Evolutionary conservation across 2,113 vertebrate genomes (phyloP), one percentile per base, ranked within the genome.

Genomic region (Oreocharis arfaki): DNA sequence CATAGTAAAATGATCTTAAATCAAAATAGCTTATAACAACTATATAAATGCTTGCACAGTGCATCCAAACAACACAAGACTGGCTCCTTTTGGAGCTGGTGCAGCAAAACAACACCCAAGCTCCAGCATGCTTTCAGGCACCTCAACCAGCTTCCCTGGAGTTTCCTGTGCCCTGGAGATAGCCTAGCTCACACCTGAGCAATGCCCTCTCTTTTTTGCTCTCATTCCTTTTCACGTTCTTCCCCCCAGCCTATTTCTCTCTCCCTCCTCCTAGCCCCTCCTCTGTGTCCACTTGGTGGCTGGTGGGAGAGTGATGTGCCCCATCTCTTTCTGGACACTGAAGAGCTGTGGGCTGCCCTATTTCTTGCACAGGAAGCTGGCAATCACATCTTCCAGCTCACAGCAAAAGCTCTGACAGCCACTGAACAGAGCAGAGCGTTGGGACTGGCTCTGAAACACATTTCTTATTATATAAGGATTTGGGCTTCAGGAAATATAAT

Each of bases 321-420:
- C 1, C 0, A 9, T 16, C 83, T 44, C 14, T 16, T 32, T 80
- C 39, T 33, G 73, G 56, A 24, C 63, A 35, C 6, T 20, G 26
- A 44, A 14, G 30, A 73, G 53, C 44, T 2, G 5, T 1, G 3
- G 52, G 47, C 56, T 85, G 70, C 23, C 30, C 37, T 1, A 1
- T 50, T 71, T 59, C 65, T 59, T 9, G 3, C 1, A 3, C 10
- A 50, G 35, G 41, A 76, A 88, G 28, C 7, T 0, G 0, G 13
- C 1, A 2, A 23, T 19, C 42, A 37, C 27, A 46, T 63, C 50
- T 59, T 67, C 35, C 57, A 67, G 50, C 52, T 55, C 82, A 27
- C 32, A 33, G 44, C 30, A 68, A 42, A 42, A 55, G 42, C 49
- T 85, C 33, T 79, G 85, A 60, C 52, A 75, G 56, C 42, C 1